phyloP scores from a whole-genome alignment of 2,113 vertebrate genomes.

The Pterophyllum scalare region DNA sequence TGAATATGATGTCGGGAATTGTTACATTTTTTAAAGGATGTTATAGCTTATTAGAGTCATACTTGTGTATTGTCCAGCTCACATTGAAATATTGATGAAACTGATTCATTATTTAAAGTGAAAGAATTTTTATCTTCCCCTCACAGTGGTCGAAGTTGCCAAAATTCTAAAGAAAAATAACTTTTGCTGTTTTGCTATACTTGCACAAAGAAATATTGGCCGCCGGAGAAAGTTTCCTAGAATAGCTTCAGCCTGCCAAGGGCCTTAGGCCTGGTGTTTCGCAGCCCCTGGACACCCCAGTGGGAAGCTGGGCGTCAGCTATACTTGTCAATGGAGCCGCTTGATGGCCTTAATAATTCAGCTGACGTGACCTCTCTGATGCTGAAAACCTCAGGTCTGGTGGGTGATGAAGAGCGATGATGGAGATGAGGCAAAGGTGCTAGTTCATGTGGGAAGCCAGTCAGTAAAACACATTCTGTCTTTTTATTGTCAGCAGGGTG shows the following conservation, averaged over 20 bases:
- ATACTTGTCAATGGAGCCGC: conserved; percentile 58
- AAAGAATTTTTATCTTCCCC: not conserved
- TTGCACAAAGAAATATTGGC: conserved; percentile 32
- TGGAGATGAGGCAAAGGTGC: conserved; percentile 32
- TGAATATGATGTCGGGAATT: conserved; percentile 22
- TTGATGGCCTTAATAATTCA: conserved; percentile 75
- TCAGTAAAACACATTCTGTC: conserved; percentile 35
- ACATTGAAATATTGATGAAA: conserved; percentile 11
- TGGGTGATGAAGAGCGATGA: conserved; percentile 34
- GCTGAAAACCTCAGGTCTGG: conserved; percentile 49
- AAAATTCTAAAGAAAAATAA: not conserved
- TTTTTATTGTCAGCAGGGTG: conserved; percentile 53
- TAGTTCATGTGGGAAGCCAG: conserved; percentile 18
- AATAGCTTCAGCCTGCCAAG: conserved; percentile 50
- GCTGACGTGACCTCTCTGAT: conserved; percentile 61
- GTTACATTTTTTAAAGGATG: conserved; percentile 40
- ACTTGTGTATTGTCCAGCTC: not conserved
- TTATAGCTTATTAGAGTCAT: not conserved
- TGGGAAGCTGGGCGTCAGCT: conserved; percentile 67
- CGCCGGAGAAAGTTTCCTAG: conserved; percentile 37
- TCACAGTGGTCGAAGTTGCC: not conserved
- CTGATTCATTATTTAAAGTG: conserved; percentile 3
- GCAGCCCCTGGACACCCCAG: conserved; percentile 68
- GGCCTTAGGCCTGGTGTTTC: conserved; percentile 60
- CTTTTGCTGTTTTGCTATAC: not conserved